These are phyloP conservation scores for Condylura cristata DNA, from an alignment of 2,113 vertebrate species.

Conservation along the genomic window DNA sequence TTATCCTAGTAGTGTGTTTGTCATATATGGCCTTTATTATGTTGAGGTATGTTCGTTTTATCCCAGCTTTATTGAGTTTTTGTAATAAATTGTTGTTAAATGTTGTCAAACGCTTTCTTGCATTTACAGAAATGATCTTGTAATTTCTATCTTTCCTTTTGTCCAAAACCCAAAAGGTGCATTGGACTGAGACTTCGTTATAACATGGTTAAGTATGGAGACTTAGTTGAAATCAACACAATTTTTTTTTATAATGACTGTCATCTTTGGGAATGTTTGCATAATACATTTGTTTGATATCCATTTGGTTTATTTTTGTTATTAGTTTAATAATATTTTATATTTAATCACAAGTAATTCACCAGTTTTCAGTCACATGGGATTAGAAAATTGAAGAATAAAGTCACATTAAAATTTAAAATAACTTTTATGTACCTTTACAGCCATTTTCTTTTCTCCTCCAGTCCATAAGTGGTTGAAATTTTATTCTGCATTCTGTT, in stretches of 20 bases:
- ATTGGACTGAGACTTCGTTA: neutral
- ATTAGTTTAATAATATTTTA: constrained; percentile 45
- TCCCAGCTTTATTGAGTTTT: no score
- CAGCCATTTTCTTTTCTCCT: neutral
- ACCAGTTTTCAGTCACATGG: neutral
- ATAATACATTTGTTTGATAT: neutral
- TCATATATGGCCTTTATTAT: no score
- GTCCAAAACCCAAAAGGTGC: neutral
- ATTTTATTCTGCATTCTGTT: constrained; percentile 45
- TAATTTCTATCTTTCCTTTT: no score
- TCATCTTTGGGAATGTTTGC: neutral
- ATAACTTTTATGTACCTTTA: constrained; percentile 35
- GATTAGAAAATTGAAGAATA: neutral
- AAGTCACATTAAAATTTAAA: constrained; percentile 26
- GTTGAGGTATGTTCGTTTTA: no score
- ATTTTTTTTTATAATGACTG: constrained; percentile 30
- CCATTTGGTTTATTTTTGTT: neutral
- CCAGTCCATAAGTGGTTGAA: neutral
- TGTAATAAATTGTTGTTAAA: no score
- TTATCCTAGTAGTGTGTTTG: no score
- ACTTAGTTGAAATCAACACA: neutral
- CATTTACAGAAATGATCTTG: no score
- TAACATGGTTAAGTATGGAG: neutral
- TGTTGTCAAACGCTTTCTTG: no score
- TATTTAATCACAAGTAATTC: neutral